Evolutionary conservation across 1,140 invertebrate genomes (phyloP), one percentile per base, ranked within the genome.

Genomic region (Sminthurinus signatus): DNA sequence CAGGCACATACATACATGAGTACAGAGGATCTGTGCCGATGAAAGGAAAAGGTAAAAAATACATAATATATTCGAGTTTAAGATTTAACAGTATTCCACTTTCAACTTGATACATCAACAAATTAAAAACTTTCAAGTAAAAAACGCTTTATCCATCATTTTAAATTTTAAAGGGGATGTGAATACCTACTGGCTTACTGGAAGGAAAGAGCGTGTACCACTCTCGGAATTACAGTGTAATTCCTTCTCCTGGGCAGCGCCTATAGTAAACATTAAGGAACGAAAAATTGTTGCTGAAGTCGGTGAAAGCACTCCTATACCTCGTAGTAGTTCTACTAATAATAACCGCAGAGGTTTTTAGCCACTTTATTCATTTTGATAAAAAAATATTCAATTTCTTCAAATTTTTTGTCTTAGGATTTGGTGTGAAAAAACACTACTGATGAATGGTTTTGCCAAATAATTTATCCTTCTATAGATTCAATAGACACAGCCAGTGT

Each of bases 181-280:
- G 92, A 93, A 90, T 74, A 96, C 93, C 0, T 96, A 91, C 74
- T 97, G 91, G 91, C 75, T 96, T 32, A 82, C 84, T 75, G 84
- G 82, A 54, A 80, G 84, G 51, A 84, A 85, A 71, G 81, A 80
- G 25, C 78, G 87, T 46, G 76, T 80, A 25, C 79, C 78, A 0
- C 69, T 82, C 36, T 78, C 51, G 8, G 78, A 60, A 32, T 21
- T 66, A 4, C 50, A 28, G 3, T 68, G 48, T 51, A 68, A 59
- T 46, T 43, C 21, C 25, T 65, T 31, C 62, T 60, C 27, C 23
- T 69, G 67, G 66, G 52, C 21, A n/a, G 56, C 32, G 28, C 36
- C 60, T 5, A 31, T 14, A 15, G n/a, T n/a, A n/a, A n/a, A n/a
- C n/a, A n/a, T n/a, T n/a, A n/a, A n/a, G n/a, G n/a, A n/a, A n/a